These are phyloP conservation scores for Mythimna vitellina DNA, from an alignment of 2,888 invertebrate species.

Conservation along the genomic window DNA sequence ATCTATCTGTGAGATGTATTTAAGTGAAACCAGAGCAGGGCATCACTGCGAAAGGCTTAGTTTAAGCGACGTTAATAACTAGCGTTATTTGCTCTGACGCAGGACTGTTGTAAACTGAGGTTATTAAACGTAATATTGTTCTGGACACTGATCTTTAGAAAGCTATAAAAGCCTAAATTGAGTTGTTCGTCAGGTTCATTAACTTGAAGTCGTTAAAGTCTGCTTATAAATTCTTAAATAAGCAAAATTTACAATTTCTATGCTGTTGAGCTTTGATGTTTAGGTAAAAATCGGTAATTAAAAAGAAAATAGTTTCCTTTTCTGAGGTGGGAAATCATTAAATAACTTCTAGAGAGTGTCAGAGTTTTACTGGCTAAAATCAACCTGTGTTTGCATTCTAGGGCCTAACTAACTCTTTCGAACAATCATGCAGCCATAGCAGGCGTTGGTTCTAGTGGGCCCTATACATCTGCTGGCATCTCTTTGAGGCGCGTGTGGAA, in stretches of 20 bases:
- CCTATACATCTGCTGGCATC: too few species aligned
- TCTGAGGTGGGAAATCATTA: too few species aligned
- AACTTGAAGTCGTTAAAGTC: constrained; percentile 24
- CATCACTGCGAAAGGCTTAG: constrained; percentile 48
- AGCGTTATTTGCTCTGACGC: constrained; percentile 24
- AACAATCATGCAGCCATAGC: too few species aligned
- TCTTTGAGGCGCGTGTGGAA: too few species aligned
- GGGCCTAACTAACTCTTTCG: too few species aligned
- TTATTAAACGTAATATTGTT: constrained; percentile 47
- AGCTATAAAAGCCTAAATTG: constrained; percentile 44
- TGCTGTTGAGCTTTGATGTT: background rate
- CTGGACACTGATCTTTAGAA: constrained; percentile 21
- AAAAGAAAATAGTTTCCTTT: too few species aligned
- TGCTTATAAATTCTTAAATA: constrained; percentile 4
- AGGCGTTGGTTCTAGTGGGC: too few species aligned
- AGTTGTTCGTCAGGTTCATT: constrained; percentile 34
- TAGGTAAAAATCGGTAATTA: too few species aligned
- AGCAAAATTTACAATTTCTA: background rate
- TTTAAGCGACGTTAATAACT: constrained; percentile 48
- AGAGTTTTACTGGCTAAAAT: too few species aligned
- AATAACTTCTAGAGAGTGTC: too few species aligned
- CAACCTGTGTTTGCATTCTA: too few species aligned
- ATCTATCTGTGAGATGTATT: constrained; percentile 62
- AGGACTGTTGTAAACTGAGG: constrained; percentile 13
- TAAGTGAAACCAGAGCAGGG: constrained; percentile 63